Percentiles rank a stretch among this genome's conserved stretches.
Conservation (phyloP, 2,113 vertebrate species). For the Pedionomus torquatus region DNA sequence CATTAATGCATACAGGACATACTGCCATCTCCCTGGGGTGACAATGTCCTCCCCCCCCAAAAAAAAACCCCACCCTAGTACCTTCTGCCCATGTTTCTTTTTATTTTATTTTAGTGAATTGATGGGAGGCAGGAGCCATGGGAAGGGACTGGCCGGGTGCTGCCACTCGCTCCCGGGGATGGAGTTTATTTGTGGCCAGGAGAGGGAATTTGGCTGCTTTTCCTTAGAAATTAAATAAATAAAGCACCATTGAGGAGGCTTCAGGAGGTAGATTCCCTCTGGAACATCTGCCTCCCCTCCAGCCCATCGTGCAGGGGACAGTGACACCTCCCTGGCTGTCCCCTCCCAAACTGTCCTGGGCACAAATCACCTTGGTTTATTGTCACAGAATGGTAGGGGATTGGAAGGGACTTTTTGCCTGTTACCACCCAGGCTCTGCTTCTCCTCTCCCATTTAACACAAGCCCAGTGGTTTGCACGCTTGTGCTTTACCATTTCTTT, state of each 20-base stretch:
- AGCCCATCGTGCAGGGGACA: background rate
- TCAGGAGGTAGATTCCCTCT: background rate
- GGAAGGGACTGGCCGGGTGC: background rate
- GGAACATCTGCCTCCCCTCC: background rate
- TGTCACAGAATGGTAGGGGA: background rate
- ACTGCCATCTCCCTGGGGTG: background rate
- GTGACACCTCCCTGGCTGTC: background rate
- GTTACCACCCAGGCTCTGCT: background rate
- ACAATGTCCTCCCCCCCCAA: background rate
- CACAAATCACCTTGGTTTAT: background rate
- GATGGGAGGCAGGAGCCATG: background rate
- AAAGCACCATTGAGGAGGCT: background rate
- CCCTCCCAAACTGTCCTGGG: background rate
- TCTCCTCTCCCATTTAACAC: background rate
- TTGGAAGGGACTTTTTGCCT: background rate
- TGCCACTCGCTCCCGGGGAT: background rate
- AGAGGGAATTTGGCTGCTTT: background rate
- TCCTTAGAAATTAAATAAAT: background rate
- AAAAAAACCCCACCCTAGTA: background rate
- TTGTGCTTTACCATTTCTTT: background rate
- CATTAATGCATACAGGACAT: conserved; percentile 51
- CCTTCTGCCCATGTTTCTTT: background rate
- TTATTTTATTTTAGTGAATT: background rate
- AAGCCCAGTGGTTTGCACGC: background rate
- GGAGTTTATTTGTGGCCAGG: background rate